Base-by-base conservation (phyloP, 2,113 vertebrate species). In the Chiloscyllium plagiosum region DNA sequence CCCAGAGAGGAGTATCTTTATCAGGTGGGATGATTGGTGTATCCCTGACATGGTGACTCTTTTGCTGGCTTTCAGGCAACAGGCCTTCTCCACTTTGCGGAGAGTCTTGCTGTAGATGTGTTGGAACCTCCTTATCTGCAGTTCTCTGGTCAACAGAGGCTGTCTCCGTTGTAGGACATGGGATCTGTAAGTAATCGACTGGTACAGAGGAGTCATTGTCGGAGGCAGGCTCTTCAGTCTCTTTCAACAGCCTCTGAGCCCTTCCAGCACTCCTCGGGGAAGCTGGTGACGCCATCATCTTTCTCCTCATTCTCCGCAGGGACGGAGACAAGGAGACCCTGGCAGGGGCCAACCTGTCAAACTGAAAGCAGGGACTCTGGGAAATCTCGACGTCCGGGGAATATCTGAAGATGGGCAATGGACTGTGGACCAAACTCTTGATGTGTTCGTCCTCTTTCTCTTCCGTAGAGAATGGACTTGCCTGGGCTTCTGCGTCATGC, bases 281-380 rank as follows among this genome's bases (percentile, higher is more conserved):
- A 15, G 65, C 26, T 0, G 95, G 80, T 19, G 97, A 96, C 8
- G 96, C 97, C 33, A 97, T 70, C n/a, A 97, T 97, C 94, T 95
- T 96, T 69, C 97, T 98, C 96, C 98, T 98, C 96, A 98, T 97
- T 72, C 98, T 97, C 96, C 98, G 98, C 96, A 99, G 93, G 4
- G 98, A 99, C 42, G 98, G 98, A 72, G 98, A 99, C 0, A 98
- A 99, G 69, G 98, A 98, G 97, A 99, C 98, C 92, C 98, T 98
- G 24, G 97, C 98, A 0, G 97, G 98, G 10, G 98, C 98, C 20
- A 98, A 98, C 1, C 97, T 97, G 89, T 98, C 96, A 95, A 99
- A 99, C 96, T 98, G 98, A 96, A 98, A 98, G 0, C 97, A 96
- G 0, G 96, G 96, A 0, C 96, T 96, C 52, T 95, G 94, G 26